These are phyloP conservation scores for Callithrix jacchus DNA, from an alignment of 2,113 vertebrate species.

Conservation along the genomic window DNA sequence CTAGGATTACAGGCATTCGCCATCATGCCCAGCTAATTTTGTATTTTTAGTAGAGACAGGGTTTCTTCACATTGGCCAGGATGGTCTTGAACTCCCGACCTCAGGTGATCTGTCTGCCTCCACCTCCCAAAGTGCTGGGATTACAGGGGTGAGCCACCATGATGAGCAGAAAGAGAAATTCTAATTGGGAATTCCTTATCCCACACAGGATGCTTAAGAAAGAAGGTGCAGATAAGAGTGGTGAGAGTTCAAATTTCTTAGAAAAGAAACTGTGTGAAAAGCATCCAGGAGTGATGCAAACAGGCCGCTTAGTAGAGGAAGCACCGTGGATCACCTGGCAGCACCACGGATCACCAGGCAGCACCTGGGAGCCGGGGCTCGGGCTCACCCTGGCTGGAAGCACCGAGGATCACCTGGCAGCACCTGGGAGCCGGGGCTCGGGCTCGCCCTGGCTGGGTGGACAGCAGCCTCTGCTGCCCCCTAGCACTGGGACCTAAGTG, in stretches of 20 bases:
- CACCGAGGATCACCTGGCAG: accelerated
- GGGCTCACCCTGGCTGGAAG: accelerated
- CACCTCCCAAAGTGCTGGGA: too few species aligned
- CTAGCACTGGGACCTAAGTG: neutral
- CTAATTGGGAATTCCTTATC: neutral
- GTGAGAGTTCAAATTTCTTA: neutral
- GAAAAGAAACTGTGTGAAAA: neutral
- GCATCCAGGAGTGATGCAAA: accelerated
- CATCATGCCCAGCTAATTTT: too few species aligned
- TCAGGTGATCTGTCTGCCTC: too few species aligned
- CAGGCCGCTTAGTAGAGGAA: neutral
- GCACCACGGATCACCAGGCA: accelerated
- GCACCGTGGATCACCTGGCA: accelerated
- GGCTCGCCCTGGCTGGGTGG: accelerated
- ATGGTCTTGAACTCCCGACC: too few species aligned
- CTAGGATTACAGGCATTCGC: too few species aligned
- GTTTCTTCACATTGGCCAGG: too few species aligned
- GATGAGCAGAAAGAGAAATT: too few species aligned
- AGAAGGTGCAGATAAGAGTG: accelerated
- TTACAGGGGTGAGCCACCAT: too few species aligned
- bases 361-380: accelerated
- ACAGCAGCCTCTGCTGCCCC: too few species aligned
- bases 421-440: accelerated
- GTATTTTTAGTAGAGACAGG: too few species aligned
- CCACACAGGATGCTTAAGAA: accelerated